Base-by-base conservation (phyloP, 2,113 vertebrate species). In the Centropus unirufus region DNA sequence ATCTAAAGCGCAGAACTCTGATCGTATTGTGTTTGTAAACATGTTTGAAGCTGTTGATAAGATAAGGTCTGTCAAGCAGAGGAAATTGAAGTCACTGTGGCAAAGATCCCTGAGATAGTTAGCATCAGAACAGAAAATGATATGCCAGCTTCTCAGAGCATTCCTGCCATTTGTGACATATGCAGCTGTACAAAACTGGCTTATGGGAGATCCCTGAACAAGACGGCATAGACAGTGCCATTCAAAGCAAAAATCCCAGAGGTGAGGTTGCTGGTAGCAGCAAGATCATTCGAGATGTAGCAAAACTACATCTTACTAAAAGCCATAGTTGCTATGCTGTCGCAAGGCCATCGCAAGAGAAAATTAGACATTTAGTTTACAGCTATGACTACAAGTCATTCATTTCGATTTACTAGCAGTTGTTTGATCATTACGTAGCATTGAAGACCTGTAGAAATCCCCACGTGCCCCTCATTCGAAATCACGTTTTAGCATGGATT, bases 1-100 rank as follows among this genome's bases (percentile, higher is more conserved):
- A 83, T 83, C 75, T 74, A 89, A 94, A 92, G 57, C 77, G 90
- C 62, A 95, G 72, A 66, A 40, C 83, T 91, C 91, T 79, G 70
- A 97, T 89, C 92, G 74, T 75, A 86, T 87, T 96, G 86, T 93
- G 89, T 95, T 96, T 92, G 77, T 93, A 97, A 97, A 97, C 72
- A 95, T 55, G 83, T 78, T 97, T 96, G 96, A 95, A 96, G 83
- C 78, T 84, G 62, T 57, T 95, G 92, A 93, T 96, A 96, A 92
- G 95, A 93, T 96, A 97, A 96, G 78, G 83, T 95, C 95, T 96
- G 88, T 91, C 78, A 92, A 90, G 63, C 89, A 93, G 89, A 91
- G 83, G 90, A 97, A 97, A 97, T 95, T 93, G 91, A 97, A 95
- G 87, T 94, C 90, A 93, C 80, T 9, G 68, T 93, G 92, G 92